Percentiles rank a stretch among this genome's conserved stretches.
Conservation (phyloP, 2,113 vertebrate genomes). For the Phrynosoma platyrhinos region DNA sequence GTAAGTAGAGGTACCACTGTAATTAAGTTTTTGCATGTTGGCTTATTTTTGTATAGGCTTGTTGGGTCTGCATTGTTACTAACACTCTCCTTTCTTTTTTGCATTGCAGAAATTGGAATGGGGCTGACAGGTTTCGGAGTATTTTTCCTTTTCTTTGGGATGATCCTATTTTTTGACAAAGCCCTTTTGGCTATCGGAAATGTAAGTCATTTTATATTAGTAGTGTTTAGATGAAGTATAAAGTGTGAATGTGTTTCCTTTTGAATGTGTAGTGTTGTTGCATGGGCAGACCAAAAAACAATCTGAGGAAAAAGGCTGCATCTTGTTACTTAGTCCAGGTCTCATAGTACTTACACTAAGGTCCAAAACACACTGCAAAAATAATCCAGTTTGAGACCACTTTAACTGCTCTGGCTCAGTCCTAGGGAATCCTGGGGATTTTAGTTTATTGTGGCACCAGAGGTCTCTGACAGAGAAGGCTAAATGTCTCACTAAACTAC, state of each 20-base stretch:
- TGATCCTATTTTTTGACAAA: constrained; percentile 99
- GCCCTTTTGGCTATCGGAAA: constrained; percentile 97
- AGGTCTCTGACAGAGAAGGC: no score
- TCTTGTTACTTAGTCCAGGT: not conserved
- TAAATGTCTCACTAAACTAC: no score
- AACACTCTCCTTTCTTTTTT: not conserved
- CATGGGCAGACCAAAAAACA: not conserved
- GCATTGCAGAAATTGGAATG: constrained; percentile 93
- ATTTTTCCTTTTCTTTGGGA: constrained; percentile 98
- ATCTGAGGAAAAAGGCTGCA: not conserved
- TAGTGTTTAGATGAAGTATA: not conserved
- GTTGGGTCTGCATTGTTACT: not conserved
- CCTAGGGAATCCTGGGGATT: no score
- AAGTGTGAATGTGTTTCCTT: not conserved
- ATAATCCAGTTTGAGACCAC: no score
- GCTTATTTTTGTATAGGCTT: not conserved
- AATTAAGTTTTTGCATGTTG: not conserved
- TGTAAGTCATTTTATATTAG: constrained; percentile 80
- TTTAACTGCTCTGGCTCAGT: no score
- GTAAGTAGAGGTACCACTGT: no score
- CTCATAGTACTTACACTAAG: not conserved
- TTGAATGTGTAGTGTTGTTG: not conserved
- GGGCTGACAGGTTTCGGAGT: constrained; percentile 97
- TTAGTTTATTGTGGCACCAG: no score
- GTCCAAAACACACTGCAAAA: no score